Conservation (phyloP, 1,140 invertebrate species). For the Trinorchestia longiramus region DNA sequence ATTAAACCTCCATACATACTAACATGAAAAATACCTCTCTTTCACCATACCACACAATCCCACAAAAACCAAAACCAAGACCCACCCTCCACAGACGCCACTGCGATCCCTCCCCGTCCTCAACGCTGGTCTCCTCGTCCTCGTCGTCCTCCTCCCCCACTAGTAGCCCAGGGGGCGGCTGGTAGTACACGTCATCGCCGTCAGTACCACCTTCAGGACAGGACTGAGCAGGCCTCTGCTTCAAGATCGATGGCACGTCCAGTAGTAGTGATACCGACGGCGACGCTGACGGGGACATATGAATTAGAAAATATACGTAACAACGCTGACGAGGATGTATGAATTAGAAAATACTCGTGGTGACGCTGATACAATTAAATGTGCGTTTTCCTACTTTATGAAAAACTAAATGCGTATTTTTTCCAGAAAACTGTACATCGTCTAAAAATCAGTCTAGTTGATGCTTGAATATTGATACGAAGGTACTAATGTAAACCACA, state of each 20-base stretch:
- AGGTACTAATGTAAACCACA: too few relatives aligned
- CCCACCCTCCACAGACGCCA: constrained; percentile 38
- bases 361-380: neutral
- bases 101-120: constrained; percentile 43
- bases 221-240: constrained; percentile 59
- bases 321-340: neutral
- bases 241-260: constrained; percentile 63
- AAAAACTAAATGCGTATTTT: too few relatives aligned
- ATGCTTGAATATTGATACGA: too few relatives aligned
- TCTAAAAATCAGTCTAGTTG: too few relatives aligned
- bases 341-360: neutral
- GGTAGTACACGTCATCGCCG: constrained; percentile 17
- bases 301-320: neutral
- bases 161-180: constrained; percentile 17
- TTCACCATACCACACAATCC: neutral
- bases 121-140: constrained; percentile 58
- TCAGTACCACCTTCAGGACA: neutral
- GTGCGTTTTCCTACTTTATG: neutral
- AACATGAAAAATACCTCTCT: neutral
- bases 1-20: neutral
- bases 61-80: neutral
- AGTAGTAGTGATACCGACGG: constrained; percentile 58
- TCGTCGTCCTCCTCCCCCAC: constrained; percentile 58
- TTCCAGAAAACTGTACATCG: too few relatives aligned
- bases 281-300: neutral